Percentiles rank a stretch among this genome's conserved stretches.
Conservation (phyloP, 2,888 invertebrate genomes). For the Mactromeris polynyma region DNA sequence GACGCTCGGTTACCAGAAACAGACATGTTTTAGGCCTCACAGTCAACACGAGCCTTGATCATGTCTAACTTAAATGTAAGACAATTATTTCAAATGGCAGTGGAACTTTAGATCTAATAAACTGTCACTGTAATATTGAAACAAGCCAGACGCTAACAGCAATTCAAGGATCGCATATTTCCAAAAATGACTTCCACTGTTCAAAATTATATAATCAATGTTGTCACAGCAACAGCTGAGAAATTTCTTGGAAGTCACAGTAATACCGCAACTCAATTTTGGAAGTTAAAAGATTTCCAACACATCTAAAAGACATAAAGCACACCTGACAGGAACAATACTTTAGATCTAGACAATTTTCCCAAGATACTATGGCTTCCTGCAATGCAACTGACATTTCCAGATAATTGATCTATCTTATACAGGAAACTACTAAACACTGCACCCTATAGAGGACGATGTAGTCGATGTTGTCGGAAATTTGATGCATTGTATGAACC, state of each 20-base stretch:
- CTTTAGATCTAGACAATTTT: neutral
- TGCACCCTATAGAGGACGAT: neutral
- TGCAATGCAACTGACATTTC: slow-evolving; percentile 4
- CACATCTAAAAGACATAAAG: neutral
- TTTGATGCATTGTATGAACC: neutral
- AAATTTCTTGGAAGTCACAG: neutral
- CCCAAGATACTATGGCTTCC: slow-evolving; percentile 2
- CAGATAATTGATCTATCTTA: neutral
- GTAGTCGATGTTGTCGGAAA: neutral
- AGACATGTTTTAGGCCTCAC: neutral
- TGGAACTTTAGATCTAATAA: neutral
- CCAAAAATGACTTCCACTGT: neutral
- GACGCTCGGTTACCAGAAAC: neutral
- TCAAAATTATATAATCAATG: slow-evolving; percentile 11
- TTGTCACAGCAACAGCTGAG: neutral
- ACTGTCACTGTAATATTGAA: neutral
- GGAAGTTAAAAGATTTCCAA: slow-evolving; percentile 1
- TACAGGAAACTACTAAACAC: neutral
- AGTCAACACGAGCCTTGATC: neutral
- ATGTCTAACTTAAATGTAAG: neutral
- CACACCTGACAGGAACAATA: slow-evolving; percentile 9
- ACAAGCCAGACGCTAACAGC: neutral
- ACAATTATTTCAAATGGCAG: neutral
- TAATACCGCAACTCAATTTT: neutral
- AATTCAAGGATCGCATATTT: neutral